Evolutionary conservation across 2,113 vertebrate species (phyloP).

Genomic region (Heterocephalus glaber): DNA sequence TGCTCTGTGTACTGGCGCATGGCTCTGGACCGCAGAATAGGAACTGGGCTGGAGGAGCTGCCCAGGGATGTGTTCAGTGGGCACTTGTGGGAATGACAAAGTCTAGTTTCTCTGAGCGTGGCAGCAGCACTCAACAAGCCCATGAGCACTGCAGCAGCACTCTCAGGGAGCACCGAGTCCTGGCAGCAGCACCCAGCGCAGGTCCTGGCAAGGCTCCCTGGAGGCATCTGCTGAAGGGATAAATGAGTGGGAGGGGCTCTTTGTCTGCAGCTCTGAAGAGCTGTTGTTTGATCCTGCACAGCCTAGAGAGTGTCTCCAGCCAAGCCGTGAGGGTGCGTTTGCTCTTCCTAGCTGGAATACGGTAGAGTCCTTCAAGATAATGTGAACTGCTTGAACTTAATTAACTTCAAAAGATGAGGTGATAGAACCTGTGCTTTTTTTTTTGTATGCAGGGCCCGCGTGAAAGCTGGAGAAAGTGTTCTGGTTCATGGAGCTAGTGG

Average conservation of each 20-base stretch:
- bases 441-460: conserved; percentile 84
- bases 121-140: neutral
- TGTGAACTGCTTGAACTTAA: neutral
- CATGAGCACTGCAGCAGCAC: neutral
- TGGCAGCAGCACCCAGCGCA: neutral
- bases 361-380: neutral
- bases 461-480: conserved; percentile 90
- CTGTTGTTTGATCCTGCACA: neutral
- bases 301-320: neutral
- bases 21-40: neutral
- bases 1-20: neutral
- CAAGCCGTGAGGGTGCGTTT: neutral
- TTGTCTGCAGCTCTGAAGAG: neutral
- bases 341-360: neutral
- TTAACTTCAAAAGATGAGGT: neutral
- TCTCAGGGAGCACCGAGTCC: accelerated
- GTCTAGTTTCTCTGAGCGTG: neutral
- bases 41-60: neutral
- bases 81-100: neutral
- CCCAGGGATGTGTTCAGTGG: neutral
- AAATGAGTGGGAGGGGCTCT: neutral
- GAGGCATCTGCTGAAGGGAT: neutral
- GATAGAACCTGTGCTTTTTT: conserved; percentile 13
- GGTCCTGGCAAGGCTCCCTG: neutral
- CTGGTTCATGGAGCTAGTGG: conserved; percentile 96